A percentile compares a stretch with the other conserved stretches of the same genome.
Conservation (phyloP, 1,140 invertebrate species). For the Dendrolimus kikuchii region DNA sequence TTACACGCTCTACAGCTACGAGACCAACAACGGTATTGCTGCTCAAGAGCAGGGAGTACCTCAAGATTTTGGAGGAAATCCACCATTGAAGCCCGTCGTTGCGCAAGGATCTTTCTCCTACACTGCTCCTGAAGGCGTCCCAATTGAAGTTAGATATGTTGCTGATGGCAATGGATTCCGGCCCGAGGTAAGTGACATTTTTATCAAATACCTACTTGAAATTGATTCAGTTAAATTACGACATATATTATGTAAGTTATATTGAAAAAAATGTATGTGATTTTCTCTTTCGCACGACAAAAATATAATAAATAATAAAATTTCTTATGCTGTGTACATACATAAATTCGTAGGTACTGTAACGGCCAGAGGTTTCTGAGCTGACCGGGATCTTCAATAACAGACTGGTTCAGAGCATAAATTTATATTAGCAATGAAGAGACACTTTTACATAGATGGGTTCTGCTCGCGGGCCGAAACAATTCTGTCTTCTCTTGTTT, state of each 20-base stretch:
- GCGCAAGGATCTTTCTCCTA: conserved; percentile 60
- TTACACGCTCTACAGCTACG: conserved; percentile 47
- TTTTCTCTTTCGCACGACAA: background rate
- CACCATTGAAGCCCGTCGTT: conserved; percentile 59
- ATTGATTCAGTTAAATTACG: no score
- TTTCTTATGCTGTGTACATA: background rate
- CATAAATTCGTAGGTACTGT: no score
- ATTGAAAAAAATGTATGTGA: background rate
- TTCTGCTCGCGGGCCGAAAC: no score
- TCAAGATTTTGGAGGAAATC: conserved; percentile 65
- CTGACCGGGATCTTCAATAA: no score
- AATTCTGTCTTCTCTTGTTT: no score
- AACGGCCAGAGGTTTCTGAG: no score
- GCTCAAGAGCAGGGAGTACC: conserved; percentile 68
- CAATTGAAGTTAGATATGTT: conserved; percentile 58
- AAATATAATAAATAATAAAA: background rate
- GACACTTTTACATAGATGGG: no score
- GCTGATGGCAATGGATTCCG: conserved; percentile 75
- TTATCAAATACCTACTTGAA: no score
- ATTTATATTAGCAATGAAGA: no score
- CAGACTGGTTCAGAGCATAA: no score
- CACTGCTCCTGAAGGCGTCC: conserved; percentile 44
- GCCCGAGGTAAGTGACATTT: conserved; percentile 27
- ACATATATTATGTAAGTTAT: no score
- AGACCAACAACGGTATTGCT: conserved; percentile 75